Base-by-base conservation (phyloP, 2,113 vertebrate species). In the Motacilla tschutschensis region DNA sequence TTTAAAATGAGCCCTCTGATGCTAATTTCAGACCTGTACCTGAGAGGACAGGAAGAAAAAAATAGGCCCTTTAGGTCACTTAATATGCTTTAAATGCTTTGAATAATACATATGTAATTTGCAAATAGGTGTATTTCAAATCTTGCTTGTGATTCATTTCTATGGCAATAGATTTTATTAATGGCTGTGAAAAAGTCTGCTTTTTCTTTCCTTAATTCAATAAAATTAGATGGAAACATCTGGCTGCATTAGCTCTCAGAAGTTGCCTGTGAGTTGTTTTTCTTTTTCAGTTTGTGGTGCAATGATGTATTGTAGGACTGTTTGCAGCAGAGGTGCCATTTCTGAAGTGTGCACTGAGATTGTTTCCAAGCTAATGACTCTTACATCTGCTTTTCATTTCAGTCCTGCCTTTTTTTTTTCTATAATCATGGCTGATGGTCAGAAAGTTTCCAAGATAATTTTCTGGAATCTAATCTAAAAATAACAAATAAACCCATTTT, bases 141-240 rank as follows among this genome's bases (percentile, higher is more conserved):
- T 54, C n/a, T 64, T 26, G 35, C 44, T 75, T 72, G 18, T 69
- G 21, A 75, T 53, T 91, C 11, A 87, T 92, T 92, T 92, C 72
- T 87, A 66, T 66, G 54, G 76, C 31, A 67, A 77, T 57, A 59
- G 64, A 79, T 80, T 90, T 87, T 91, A 36, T 77, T 85, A 91
- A 85, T 59, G 35, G 13, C 22, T 67, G 9, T 48, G 41, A 64
- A 58, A 76, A 94, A 86, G 60, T 66, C 64, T 87, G 47, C 46
- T 89, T 89, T 95, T 93, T 73, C 43, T 89, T 90, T 74, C 57
- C 82, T 87, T 91, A 90, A 77, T 85, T 89, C 48, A 79, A 51
- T 33, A 71, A 91, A 89, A 87, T 73, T 88, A 86, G 54, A 54
- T 40, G 63, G 57, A 77, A 92, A 67, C 26, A 60, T 65, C 40